Percentiles rank a stretch among this genome's conserved stretches.
These are phyloP conservation scores for Tanypteryx hageni DNA, from an alignment of 2,888 invertebrate species.

Conservation along the genomic window DNA sequence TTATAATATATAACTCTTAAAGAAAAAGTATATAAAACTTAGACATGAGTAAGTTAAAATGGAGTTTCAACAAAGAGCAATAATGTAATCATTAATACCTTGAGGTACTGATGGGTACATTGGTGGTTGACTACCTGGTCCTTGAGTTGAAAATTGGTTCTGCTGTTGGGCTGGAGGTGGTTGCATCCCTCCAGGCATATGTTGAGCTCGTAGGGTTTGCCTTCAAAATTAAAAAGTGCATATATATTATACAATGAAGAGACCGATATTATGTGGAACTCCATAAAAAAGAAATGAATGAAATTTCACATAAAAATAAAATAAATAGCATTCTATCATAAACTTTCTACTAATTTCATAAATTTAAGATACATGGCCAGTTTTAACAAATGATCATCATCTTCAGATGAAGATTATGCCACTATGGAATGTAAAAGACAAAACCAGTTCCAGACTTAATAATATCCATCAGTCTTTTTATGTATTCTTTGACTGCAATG, in stretches of 20 bases:
- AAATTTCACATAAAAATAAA: neutral
- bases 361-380: no score
- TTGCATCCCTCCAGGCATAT: conserved; percentile 68
- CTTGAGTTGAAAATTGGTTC: conserved; percentile 74
- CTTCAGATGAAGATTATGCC: no score
- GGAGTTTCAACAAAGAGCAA: neutral
- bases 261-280: neutral
- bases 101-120: conserved; percentile 74
- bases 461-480: no score
- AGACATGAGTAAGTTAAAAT: neutral
- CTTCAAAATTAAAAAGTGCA: conserved; percentile 70
- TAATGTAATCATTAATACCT: conserved; percentile 12
- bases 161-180: conserved; percentile 72
- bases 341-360: no score
- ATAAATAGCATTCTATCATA: neutral
- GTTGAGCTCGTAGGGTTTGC: conserved; percentile 69
- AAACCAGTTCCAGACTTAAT: no score
- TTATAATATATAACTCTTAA: no score
- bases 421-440: no score
- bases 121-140: conserved; percentile 66
- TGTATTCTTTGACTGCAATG: no score
- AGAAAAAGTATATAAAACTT: no score
- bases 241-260: neutral
- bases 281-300: neutral
- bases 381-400: no score